A percentile compares a stretch with the other conserved stretches of the same genome.
Evolutionary conservation across 2,888 invertebrate species (phyloP).

Genomic region (Metalampra italica): DNA sequence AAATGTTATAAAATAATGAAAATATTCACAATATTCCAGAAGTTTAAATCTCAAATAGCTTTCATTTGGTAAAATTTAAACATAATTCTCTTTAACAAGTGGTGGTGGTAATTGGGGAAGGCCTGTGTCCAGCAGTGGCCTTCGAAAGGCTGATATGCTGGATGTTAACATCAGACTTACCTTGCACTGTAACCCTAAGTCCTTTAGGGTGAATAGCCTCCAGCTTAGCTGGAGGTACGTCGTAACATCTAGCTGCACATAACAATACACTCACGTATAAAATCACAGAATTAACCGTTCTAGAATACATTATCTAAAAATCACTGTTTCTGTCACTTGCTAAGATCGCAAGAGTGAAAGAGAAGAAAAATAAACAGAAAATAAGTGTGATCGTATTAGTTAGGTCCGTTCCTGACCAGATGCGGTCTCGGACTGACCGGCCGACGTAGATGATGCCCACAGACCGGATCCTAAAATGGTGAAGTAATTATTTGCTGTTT

Average conservation of each 20-base stretch:
- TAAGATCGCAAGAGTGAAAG: not conserved
- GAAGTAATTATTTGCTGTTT: not conserved
- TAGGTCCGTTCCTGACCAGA: not conserved
- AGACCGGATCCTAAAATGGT: not conserved
- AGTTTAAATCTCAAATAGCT: not conserved
- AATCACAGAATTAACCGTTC: conserved; percentile 8
- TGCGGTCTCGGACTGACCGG: not conserved
- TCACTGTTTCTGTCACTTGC: not conserved
- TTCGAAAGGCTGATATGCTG: too few relatives aligned
- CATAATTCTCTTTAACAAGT: too few relatives aligned
- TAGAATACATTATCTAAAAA: not conserved
- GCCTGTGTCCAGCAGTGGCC: too few relatives aligned
- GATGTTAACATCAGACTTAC: conserved; percentile 37
- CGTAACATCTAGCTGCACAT: conserved; percentile 30
- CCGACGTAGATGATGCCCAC: not conserved
- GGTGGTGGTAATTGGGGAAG: too few relatives aligned
- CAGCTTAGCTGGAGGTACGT: conserved; percentile 73
- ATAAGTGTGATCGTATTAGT: too few relatives aligned
- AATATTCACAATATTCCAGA: not conserved
- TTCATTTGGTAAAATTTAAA: too few relatives aligned
- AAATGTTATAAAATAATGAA: too few relatives aligned
- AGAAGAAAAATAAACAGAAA: not conserved
- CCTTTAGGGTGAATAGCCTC: conserved; percentile 80
- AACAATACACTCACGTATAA: conserved; percentile 8
- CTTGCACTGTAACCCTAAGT: conserved; percentile 79